Evolutionary conservation across 2,888 invertebrate genomes (phyloP), one percentile per base, ranked within the genome.

Genomic region (Gari tellinella): DNA sequence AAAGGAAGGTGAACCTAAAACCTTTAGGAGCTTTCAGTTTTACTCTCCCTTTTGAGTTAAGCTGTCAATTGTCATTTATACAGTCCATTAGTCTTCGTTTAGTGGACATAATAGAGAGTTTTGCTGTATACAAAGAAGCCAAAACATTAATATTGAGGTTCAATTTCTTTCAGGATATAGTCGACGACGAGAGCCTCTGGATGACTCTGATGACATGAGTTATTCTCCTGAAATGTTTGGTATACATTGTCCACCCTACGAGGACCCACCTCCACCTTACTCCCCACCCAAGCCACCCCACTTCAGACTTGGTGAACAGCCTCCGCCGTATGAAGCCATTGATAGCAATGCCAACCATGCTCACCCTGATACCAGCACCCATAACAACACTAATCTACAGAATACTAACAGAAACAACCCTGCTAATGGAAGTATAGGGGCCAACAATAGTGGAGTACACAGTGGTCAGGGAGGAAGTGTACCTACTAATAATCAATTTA

Each of bases 181-280:
- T 49, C 74, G 75, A 37, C 60, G 81, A 25, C 70, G 82, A 12
- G 83, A 84, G 31, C 81, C 81, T n/a, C 75, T 82, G n/a, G 88
- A 89, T 53, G 87, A 88, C 25, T 82, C 84, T n/a, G 90, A 90
- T 48, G 73, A 81, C 26, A 88, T 88, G 26, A 85, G 83, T 23
- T 89, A 89, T 72, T 81, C 89, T 46, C 87, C 90, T 0, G 87
- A 90, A 49, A 86, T 88, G 57, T 81, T 86, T 66, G 89, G 89
- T 15, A 79, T 90, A 10, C 85, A 88, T 66, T 88, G 87, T 53
- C 90, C 91, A 2, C 89, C 90, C 0, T 90, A 91, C 52, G 88
- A 88, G 64, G 90, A 90, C 52, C 91, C 90, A 0, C 91, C 91
- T 23, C 91, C 91, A 19, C 91, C 91, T 0, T 91, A 91, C 76